Conservation (phyloP, 2,888 invertebrate genomes). For the Chloroclystis v-ata region DNA sequence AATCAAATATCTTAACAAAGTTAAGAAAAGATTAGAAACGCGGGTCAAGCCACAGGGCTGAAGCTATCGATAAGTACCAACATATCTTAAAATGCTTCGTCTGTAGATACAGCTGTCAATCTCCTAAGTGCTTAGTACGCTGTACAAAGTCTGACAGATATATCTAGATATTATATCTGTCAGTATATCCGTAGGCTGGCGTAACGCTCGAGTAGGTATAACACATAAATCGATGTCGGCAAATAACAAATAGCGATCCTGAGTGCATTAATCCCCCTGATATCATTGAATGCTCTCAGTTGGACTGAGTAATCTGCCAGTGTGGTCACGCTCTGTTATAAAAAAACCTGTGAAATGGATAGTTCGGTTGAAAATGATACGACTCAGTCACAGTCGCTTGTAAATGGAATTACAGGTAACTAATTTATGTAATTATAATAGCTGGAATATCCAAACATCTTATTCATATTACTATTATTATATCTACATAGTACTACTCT, state of each 20-base stretch:
- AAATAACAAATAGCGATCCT: conserved; percentile 23
- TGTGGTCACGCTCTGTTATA: conserved; percentile 10
- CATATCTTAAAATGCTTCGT: no score
- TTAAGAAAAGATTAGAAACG: no score
- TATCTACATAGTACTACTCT: no score
- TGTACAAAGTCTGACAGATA: background rate
- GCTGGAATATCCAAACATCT: no score
- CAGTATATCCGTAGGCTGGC: background rate
- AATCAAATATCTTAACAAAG: no score
- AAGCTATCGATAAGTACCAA: no score
- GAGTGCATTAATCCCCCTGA: conserved; percentile 26
- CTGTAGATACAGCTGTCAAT: no score
- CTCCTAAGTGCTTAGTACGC: no score
- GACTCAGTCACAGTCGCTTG: background rate
- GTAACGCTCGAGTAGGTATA: conserved; percentile 1
- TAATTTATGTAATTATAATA: background rate
- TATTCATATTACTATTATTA: no score
- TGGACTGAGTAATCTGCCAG: conserved; percentile 15
- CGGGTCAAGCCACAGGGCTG: no score
- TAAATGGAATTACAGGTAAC: conserved; percentile 14
- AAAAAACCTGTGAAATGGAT: conserved; percentile 5
- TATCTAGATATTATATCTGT: background rate
- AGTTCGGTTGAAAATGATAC: conserved; percentile 3
- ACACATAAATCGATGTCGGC: conserved; percentile 20
- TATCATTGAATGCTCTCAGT: conserved; percentile 24